These are phyloP conservation scores for Lates japonicus DNA, from an alignment of 2,797 vertebrate species.

Conservation along the genomic window DNA sequence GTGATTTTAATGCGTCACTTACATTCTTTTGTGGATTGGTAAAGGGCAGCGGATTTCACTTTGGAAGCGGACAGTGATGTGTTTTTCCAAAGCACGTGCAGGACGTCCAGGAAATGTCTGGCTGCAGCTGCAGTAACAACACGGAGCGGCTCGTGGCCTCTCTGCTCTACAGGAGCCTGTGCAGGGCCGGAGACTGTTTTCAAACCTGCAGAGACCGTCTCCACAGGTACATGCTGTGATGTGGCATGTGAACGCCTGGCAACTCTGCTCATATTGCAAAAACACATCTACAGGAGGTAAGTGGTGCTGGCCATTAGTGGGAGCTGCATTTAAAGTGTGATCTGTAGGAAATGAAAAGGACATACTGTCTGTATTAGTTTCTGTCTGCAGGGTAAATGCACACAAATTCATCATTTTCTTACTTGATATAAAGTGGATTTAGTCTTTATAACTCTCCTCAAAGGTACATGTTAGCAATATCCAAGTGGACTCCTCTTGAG, in stretches of 20 bases:
- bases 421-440: neutral
- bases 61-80: constrained; percentile 57
- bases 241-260: neutral
- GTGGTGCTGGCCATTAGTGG: neutral
- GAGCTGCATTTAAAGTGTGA: constrained; percentile 7
- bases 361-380: neutral
- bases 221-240: constrained; percentile 33
- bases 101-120: constrained; percentile 77
- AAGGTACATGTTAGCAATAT: neutral
- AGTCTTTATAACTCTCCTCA: no score
- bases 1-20: constrained; percentile 66
- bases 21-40: constrained; percentile 70
- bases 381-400: neutral
- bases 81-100: constrained; percentile 73
- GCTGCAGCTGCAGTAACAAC: constrained; percentile 63
- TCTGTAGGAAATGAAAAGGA: constrained; percentile 17
- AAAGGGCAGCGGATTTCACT: constrained; percentile 64
- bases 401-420: neutral
- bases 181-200: constrained; percentile 35
- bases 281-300: constrained; percentile 34
- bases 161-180: constrained; percentile 40
- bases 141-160: constrained; percentile 12
- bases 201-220: constrained; percentile 42
- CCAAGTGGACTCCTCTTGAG: neutral
- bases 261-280: constrained; percentile 28